A percentile compares a stretch with the other conserved stretches of the same genome.
These are phyloP conservation scores for Ichneumoninae sp. DNA, from an alignment of 2,888 invertebrate species.

Conservation along the genomic window DNA sequence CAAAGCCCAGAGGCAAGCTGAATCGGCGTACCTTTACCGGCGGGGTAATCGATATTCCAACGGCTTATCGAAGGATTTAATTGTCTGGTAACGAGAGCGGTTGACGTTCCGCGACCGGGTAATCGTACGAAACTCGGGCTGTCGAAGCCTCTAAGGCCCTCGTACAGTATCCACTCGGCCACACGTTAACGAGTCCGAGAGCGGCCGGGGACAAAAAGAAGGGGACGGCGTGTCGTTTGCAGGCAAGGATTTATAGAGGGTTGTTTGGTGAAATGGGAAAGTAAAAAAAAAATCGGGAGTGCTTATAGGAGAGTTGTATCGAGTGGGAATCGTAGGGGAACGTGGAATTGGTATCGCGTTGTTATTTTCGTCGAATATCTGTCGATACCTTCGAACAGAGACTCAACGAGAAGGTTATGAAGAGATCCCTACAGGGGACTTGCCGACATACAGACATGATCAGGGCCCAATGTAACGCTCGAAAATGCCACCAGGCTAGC, in stretches of 20 bases:
- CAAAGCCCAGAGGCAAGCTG: slow-evolving; percentile 36
- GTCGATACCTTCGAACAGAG: not conserved
- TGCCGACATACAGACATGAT: no score
- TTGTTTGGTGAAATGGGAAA: slow-evolving; percentile 9
- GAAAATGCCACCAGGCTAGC: no score
- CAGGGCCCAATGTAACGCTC: no score
- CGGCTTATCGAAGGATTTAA: slow-evolving; percentile 61
- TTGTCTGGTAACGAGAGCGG: slow-evolving; percentile 58
- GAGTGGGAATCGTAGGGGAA: not conserved
- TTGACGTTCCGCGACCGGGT: slow-evolving; percentile 48
- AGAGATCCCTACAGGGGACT: no score
- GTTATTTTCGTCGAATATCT: not conserved
- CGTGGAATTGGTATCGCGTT: not conserved
- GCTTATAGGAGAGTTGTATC: not conserved
- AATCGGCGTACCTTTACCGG: slow-evolving; percentile 30
- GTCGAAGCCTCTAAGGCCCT: slow-evolving; percentile 41
- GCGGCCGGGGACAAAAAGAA: slow-evolving; percentile 18
- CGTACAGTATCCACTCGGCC: slow-evolving; percentile 34
- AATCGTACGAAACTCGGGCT: slow-evolving; percentile 47
- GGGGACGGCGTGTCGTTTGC: not conserved
- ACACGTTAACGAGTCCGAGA: slow-evolving; percentile 21
- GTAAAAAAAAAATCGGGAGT: not conserved
- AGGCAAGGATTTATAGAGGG: slow-evolving; percentile 16
- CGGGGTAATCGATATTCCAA: slow-evolving; percentile 58
- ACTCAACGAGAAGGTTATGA: not conserved